Percentiles rank a stretch among this genome's conserved stretches.
Evolutionary conservation across 2,797 vertebrate genomes (phyloP).

Genomic region (Chromobotia macracanthus): DNA sequence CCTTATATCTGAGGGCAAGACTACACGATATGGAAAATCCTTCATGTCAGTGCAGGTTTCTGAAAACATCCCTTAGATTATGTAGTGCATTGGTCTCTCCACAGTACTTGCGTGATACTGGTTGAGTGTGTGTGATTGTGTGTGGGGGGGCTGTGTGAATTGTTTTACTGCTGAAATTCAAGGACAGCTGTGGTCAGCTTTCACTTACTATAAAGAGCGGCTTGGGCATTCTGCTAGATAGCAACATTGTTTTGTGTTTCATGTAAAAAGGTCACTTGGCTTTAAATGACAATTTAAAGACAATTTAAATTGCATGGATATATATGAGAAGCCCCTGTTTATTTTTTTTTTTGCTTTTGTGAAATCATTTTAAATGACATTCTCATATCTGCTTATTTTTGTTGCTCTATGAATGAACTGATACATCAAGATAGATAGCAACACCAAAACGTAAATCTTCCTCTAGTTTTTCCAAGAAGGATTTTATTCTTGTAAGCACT

Average conservation of each 20-base stretch:
- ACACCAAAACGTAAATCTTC: slow-evolving; percentile 26
- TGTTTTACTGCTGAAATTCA: slow-evolving; percentile 9
- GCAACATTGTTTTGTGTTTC: not conserved
- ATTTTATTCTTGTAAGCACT: slow-evolving; percentile 32
- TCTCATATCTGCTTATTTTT: not conserved
- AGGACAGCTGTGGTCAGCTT: too few relatives aligned
- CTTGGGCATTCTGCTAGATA: not conserved
- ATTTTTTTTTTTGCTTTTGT: not conserved
- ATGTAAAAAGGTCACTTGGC: not conserved
- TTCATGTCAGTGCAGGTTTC: slow-evolving; percentile 64
- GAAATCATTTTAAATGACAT: slow-evolving; percentile 11
- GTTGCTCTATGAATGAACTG: slow-evolving; percentile 9
- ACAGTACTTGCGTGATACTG: not conserved
- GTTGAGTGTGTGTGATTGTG: not conserved
- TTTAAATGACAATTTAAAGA: too few relatives aligned
- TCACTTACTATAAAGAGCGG: not conserved
- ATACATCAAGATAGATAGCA: slow-evolving; percentile 18
- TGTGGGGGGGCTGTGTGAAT: not conserved
- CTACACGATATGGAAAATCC: slow-evolving; percentile 59
- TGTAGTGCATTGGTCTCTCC: slow-evolving; percentile 28
- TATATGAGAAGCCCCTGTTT: not conserved
- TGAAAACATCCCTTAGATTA: slow-evolving; percentile 55
- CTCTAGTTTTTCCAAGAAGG: slow-evolving; percentile 30
- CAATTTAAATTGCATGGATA: slow-evolving; percentile 8
- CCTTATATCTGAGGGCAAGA: slow-evolving; percentile 58